A percentile compares a stretch with the other conserved stretches of the same genome.
Evolutionary conservation across 2,888 invertebrate genomes (phyloP).

Genomic region (Conus canariensis): DNA sequence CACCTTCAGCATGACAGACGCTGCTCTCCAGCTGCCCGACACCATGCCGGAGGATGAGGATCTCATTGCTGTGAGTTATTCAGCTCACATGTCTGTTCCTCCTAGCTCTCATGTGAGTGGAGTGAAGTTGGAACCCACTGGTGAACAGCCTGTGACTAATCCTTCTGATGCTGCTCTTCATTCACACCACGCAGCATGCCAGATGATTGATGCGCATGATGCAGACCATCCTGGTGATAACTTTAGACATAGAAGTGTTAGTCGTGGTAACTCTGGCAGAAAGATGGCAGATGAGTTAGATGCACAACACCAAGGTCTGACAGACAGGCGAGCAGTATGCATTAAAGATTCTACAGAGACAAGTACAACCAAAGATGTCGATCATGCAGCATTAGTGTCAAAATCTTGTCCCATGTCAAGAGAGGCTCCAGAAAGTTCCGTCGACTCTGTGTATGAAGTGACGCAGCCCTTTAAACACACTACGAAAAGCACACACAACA

Average conservation of each 20-base stretch:
- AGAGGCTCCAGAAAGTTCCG: not conserved
- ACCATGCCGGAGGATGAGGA: constrained; percentile 48
- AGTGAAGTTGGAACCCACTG: constrained; percentile 22
- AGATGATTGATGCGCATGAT: not conserved
- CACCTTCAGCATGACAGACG: constrained; percentile 58
- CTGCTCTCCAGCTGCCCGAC: constrained; percentile 62
- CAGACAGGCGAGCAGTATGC: too few species aligned
- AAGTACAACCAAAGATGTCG: too few species aligned
- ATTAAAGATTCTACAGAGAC: too few species aligned
- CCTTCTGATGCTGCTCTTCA: not conserved
- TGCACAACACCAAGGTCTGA: too few species aligned
- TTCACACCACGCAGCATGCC: not conserved
- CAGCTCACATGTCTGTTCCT: constrained; percentile 26
- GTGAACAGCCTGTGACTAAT: not conserved
- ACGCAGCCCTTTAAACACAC: too few species aligned
- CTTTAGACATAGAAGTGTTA: too few species aligned
- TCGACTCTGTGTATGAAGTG: not conserved
- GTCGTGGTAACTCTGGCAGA: too few species aligned
- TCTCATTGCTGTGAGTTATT: constrained; percentile 42
- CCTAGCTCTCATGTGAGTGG: not conserved
- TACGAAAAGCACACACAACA: too few species aligned
- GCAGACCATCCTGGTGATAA: not conserved
- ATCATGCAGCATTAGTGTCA: too few species aligned
- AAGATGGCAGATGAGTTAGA: too few species aligned
- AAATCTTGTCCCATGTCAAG: too few species aligned